Base-by-base conservation (phyloP, 2,888 invertebrate species). In the Eupithecia exiguata region DNA sequence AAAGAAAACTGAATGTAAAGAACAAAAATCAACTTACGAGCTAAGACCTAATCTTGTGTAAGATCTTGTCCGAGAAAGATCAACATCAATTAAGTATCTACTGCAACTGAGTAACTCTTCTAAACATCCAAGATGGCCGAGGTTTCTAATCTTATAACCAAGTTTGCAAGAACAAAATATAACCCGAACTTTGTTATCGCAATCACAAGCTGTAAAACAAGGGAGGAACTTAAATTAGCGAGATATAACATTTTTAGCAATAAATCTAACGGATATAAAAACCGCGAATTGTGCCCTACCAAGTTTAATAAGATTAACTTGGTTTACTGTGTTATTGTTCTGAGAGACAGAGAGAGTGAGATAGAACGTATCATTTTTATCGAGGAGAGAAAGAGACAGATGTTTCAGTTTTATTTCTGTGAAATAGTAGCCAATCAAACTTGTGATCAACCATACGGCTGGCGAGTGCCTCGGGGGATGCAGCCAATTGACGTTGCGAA, bases 281-380 rank as follows among this genome's bases (percentile, higher is more conserved):
- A 66, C 36, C 25, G 40, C 40, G 40, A 21, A 62, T 35, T 62
- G 30, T 62, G 35, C 35, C 35, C 14, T 40, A 21, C 66, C 40
- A 66, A 66, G 38, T 66, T 66, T 66, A 40, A 66, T 66, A 66
- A 66, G 66, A 66, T 66, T 66, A 66, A 66, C 66, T 66, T 38
- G 21, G 65, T 62, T 30, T 36, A 63, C 63, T 63, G 63, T 21
- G 63, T 21, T 63, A 35, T 62, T 62, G 30, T 62, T 62, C 30
- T 3, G 62, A 14, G 53, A 6, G 53, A 53, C 9, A 53, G 53
- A 25, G n/a, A 6, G 21, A 58, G 58, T 58, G 30, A 10, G 30
- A 62, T 7, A 35, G 62, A 18, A 35, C 35, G 35, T 62, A 62
- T 30, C 3, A 21, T 21, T 21, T 0, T 6, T 53, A 53, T 53